These are phyloP conservation scores for Gymnorhina tibicen DNA, from an alignment of 2,113 vertebrate species.

Conservation along the genomic window DNA sequence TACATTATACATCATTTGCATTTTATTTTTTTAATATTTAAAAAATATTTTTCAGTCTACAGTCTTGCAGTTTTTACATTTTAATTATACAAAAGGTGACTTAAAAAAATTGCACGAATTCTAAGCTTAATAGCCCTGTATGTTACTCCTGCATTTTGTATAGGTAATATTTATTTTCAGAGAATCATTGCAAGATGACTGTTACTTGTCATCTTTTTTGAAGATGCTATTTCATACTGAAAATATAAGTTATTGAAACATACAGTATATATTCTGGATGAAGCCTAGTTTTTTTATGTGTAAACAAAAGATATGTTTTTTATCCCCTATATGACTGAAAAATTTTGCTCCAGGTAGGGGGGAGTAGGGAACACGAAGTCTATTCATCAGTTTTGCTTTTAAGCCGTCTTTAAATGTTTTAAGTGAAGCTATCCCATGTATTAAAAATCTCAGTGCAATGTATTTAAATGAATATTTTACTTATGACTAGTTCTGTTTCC, in stretches of 20 bases:
- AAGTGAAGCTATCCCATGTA: not conserved
- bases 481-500: not conserved
- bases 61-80: not conserved
- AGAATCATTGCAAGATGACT: not conserved
- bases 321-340: not conserved
- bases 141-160: not conserved
- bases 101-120: not conserved
- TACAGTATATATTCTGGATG: slow-evolving; percentile 1
- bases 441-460: not conserved
- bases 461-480: not conserved
- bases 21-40: not conserved
- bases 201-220: not conserved
- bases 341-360: not conserved
- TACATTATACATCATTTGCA: not conserved
- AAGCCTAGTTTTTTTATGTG: not conserved
- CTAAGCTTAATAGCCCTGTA: not conserved
- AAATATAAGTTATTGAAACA: slow-evolving; percentile 21
- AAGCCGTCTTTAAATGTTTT: not conserved
- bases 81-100: not conserved
- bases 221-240: slow-evolving; percentile 28
- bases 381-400: not conserved
- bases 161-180: slow-evolving; percentile 1
- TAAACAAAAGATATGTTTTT: not conserved
- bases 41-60: not conserved
- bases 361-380: not conserved